Base-by-base conservation (phyloP, 2,113 vertebrate genomes). In the Crotalus helleri region DNA sequence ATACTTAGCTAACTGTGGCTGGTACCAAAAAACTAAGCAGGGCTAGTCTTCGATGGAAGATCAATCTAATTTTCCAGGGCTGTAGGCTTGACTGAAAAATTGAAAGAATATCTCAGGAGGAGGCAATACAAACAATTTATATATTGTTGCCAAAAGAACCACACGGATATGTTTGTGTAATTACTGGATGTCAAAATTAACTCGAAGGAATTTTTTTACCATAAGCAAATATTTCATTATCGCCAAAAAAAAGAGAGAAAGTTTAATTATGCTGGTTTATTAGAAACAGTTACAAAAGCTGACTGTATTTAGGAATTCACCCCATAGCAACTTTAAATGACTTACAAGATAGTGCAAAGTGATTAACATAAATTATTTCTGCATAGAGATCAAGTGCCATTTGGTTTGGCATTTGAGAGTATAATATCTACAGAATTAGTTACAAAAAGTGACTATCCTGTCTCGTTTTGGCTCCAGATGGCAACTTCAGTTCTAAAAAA, bases 261-360 rank as follows among this genome's bases (percentile, higher is more conserved):
- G 13, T 81, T 95, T 94, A 91, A 93, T 19, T 94, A 19, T 57
- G 95, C 94, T 33, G 58, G 94, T 97, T 97, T 97, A 97, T 97
- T 97, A 97, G 96, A 96, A 94, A 81, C 23, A 92, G 95, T 96
- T 97, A 96, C 92, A 97, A 97, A 97, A 97, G 94, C 92, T 96
- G 92, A 93, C 95, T 96, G 88, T 51, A 29, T 51, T 90, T 49
- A 44, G 91, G 94, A 96, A 93, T 21, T 19, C 44, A 64, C 7
- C 44, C 94, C 90, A 0, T 54, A 97, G 89, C 88, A 95, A 95
- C 94, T 96, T 94, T 39, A 0, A 21, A 26, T 58, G 9, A 92
- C 86, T 95, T 95, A 96, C 91, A 86, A 95, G 86, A 86, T 92
- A 97, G 96, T 96, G 95, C 96, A 96, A 97, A 96, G 89, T 91